Base-by-base conservation (phyloP, 2,797 vertebrate genomes). In the Diplodus puntazzo region DNA sequence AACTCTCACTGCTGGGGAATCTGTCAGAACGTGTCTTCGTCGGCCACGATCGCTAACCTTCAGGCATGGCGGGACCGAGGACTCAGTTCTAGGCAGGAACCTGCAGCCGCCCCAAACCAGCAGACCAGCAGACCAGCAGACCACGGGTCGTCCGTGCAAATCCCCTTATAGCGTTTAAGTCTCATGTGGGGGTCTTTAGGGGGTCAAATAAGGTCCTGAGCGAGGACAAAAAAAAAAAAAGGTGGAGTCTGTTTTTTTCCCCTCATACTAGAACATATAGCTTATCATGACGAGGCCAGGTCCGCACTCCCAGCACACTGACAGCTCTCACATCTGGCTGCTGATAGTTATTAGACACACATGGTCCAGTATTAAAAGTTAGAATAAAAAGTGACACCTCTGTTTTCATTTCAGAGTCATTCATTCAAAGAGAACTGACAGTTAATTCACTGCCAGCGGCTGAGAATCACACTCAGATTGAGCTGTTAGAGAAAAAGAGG, bases 1-100 rank as follows among this genome's bases (percentile, higher is more conserved):
- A 88, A 89, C 82, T 77, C 77, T 79, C 70, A 80, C 77, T 86
- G 86, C 83, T 89, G 83, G 83, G 85, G 84, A 91, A 93, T 91
- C 90, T 93, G 92, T 93, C 92, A 92, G 87, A 91, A 88, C 83
- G 86, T 80, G 83, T 89, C 86, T 73, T 58, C 60, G 17, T 75
- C 45, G 14, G 48, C 65, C 79, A 60, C 73, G 34, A 34, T 34
- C 25, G 67, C 68, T 43, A 46, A 69, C 60, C 77, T 73, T 39
- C 16, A 27, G 45, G 45, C 77, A 34, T 16, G 43, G 55, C n/a
- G 46, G 34, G 43, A 50, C 21, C 18, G 48, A 53, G 18, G 45
- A 64, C 27, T 16, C 58, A 30, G 57, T 57, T 39, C 17, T 5
- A 43, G 61, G 54, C 49, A 16, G 20, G 25, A 21, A 71, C 14